Evolutionary conservation across 2,113 vertebrate genomes (phyloP), one percentile per base, ranked within the genome.

Genomic region (Sturnira hondurensis): DNA sequence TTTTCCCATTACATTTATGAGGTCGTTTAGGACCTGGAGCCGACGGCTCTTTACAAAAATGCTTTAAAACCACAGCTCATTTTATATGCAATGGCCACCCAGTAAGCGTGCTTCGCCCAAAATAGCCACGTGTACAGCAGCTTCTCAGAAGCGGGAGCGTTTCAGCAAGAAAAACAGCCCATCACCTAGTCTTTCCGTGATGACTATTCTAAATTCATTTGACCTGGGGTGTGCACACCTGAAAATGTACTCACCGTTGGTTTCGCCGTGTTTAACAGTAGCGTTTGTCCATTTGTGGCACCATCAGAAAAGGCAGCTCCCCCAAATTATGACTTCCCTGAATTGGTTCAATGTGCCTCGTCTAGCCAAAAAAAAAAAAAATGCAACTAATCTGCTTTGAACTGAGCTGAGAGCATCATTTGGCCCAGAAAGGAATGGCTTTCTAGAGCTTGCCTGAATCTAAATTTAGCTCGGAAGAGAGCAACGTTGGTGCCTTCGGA

Each of bases 1-100:
- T 58, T 68, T 70, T 20, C 14, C 36, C 54, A 0, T 63, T 91
- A 28, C 28, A 0, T 43, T 73, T 17, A 52, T 19, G 41, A 73
- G 28, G 20, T 20, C 2, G 2, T 0, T 1, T 9, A 22, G 81
- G 33, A 15, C 26, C n/a, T 4, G 31, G 11, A n/a, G 78, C 50
- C 38, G 36, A 82, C 65, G 73, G 2, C 12, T 86, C 71, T 89
- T 84, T 38, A 76, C 47, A 20, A 61, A 52, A 52, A n/a, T n/a
- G 41, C 82, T 77, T 73, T 17, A 33, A 65, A 92, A 14, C 28
- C 17, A 2, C 20, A 14, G 74, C 22, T 63, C 45, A 16, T 73
- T 86, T 68, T 50, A 3, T 83, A 26, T 31, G 17, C 24, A 10
- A 31, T 58, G 15, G 12, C 52, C 58, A 12, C 11, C 83, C 9